Evolutionary conservation across 1,140 invertebrate genomes (phyloP), one percentile per base, ranked within the genome.

Genomic region (Telenomus remus): DNA sequence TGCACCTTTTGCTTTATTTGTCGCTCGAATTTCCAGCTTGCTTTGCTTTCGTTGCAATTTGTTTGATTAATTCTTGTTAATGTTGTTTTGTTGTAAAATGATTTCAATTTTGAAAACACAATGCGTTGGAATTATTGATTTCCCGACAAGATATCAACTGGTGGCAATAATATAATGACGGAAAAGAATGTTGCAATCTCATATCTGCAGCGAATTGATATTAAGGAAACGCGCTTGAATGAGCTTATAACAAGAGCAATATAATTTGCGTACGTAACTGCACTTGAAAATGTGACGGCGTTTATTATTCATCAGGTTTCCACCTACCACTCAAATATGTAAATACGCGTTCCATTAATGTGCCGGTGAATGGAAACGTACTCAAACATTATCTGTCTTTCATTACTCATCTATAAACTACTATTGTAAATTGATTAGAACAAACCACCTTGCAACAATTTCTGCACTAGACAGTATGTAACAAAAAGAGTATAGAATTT

Each of bases 241-340:
- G 51, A 56, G 8, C 55, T 51, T 27, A 27, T 53, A 66, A 74
- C 15, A 53, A 34, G 43, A 61, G 56, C 27, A 50, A 50, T 63
- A 27, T 27, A 60, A 60, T 60, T 73, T 60, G 60, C 54, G 14
- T 57, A 56, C 5, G 10, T 34, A 63, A 57, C 39, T 68, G 63
- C 53, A 63, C 71, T 74, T 68, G 56, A 68, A 74, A 74, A 42
- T 57, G 39, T 46, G 12, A 46, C 61, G 44, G 13, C n/a, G 33
- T 56, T 74, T 61, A 74, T 63, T 66, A 68, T 74, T 44, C 11
- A 12, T 74, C 63, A 66, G 33, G 27, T 68, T n/a, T 63, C 56
- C 50, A 61, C 71, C 71, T 74, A 74, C 71, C 63, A 68, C 66
- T 74, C 63, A 63, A 56, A 68, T 68, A 68, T 68, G 56, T 55